Base-by-base conservation (phyloP, 2,888 invertebrate species). In the Tryphoninae sp. region DNA sequence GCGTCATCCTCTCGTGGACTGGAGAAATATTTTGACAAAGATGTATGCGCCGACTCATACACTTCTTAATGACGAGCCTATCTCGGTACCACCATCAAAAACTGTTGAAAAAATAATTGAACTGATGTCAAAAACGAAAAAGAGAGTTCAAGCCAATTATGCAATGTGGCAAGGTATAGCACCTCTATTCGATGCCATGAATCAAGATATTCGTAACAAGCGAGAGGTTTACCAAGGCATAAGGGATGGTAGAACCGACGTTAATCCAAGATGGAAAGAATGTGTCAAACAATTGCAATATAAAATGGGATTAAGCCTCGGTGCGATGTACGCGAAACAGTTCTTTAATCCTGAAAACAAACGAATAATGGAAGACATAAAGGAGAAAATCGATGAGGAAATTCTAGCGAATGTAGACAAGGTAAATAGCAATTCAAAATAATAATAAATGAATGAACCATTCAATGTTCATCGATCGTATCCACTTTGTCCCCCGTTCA, bases 201-300 rank as follows among this genome's bases (percentile, higher is more conserved):
- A 26, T 26, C 26, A 3, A 26, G 26, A 26, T 26, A 26, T 26
- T 26, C 26, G 26, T 26, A 3, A 26, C 2, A 3, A 0, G 3
- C 26, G 26, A 26, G 26, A 26, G 0, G 2, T 3, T 26, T 26
- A 26, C 26, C 0, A 26, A 3, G 2, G 26, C 26, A 3, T 26
- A 26, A 26, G 26, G 26, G 3, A 26, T 26, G 26, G 26, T 26
- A 26, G 3, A 26, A 3, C 3, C 26, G 0, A 26, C 2, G 26
- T 26, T 76, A 97, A 97, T 90, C 95, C 97, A 62, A 94, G 97
- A n/a, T 98, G 98, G 98, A 97, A 97, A 93, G 97, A 97, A 90
- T 98, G 98, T 89, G 95, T 96, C 23, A 96, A 96, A 85, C 95
- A 96, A 13, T 94, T 96, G 22, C 94, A 96, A 83, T 95, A 95